A percentile compares a stretch with the other conserved stretches of the same genome.
Conservation (phyloP, 2,113 vertebrate species). For the Columbina picui region DNA sequence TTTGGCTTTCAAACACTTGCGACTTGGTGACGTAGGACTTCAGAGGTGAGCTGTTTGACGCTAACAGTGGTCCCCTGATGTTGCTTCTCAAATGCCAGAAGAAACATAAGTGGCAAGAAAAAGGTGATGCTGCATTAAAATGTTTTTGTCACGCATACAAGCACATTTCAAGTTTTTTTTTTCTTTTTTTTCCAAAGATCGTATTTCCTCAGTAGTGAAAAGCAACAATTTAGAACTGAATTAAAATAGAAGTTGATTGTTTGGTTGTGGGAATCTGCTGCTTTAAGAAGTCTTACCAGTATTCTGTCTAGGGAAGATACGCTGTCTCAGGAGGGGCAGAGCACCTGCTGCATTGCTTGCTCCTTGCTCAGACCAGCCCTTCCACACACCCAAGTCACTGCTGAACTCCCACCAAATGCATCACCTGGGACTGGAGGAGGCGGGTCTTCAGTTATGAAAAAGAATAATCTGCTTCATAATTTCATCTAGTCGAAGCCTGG, state of each 20-base stretch:
- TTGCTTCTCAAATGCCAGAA: not conserved
- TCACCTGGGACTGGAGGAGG: not conserved
- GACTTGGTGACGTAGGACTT: not conserved
- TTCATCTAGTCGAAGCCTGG: not conserved
- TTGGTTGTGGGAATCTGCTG: not conserved
- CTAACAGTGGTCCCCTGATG: not conserved
- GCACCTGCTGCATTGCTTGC: not conserved
- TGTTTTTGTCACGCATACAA: not conserved
- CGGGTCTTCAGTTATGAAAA: rapidly evolving
- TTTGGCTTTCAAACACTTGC: not conserved
- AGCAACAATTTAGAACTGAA: not conserved
- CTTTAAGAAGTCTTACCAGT: not conserved
- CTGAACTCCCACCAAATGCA: not conserved
- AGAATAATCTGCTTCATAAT: not conserved
- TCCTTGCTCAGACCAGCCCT: not conserved
- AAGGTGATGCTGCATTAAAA: not conserved
- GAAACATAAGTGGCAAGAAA: not conserved
- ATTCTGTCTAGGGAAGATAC: not conserved
- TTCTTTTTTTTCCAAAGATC: not conserved
- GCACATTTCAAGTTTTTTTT: not conserved
- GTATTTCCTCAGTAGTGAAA: not conserved
- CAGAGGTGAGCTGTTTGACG: not conserved
- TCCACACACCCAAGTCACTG: not conserved
- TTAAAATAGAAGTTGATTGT: not conserved
- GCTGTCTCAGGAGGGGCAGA: not conserved